These are phyloP conservation scores for Buathra laborator DNA, from an alignment of 2,888 invertebrate species.

Conservation along the genomic window DNA sequence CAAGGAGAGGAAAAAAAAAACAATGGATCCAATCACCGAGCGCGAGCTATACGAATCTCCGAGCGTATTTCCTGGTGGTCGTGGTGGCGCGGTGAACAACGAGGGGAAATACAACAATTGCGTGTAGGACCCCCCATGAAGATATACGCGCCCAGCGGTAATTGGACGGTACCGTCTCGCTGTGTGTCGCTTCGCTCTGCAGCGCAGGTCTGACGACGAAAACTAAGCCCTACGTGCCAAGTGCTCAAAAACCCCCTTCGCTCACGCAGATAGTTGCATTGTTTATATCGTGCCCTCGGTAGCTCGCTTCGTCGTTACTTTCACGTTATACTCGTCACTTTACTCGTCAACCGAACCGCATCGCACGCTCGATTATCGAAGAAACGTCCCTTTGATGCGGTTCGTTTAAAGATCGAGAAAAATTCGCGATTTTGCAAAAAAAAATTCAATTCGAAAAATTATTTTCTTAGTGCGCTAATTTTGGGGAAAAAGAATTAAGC, in stretches of 20 bases:
- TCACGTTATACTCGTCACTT: constrained; percentile 14
- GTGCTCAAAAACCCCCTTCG: constrained; percentile 79
- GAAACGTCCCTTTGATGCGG: not conserved
- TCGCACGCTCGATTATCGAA: constrained; percentile 25
- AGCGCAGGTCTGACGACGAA: constrained; percentile 24
- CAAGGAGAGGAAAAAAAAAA: constrained; percentile 79
- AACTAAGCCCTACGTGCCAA: constrained; percentile 82
- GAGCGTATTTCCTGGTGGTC: constrained; percentile 56
- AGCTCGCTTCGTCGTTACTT: constrained; percentile 38
- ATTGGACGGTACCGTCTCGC: constrained; percentile 80
- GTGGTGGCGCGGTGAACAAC: constrained; percentile 78
- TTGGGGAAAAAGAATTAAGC: too few species aligned
- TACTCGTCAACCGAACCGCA: constrained; percentile 21
- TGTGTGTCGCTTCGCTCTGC: constrained; percentile 19
- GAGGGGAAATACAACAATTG: constrained; percentile 83
- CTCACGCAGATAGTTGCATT: constrained; percentile 81
- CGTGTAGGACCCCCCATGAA: constrained; percentile 84
- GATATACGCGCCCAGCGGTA: constrained; percentile 82
- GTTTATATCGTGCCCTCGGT: constrained; percentile 74
- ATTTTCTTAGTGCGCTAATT: too few species aligned
- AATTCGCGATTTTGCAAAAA: not conserved
- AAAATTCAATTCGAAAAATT: not conserved
- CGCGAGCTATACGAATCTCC: constrained; percentile 53
- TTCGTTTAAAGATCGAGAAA: not conserved
- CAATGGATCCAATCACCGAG: constrained; percentile 83